These are phyloP conservation scores for Albula glossodonta DNA, from an alignment of 2,113 vertebrate species.

Conservation along the genomic window DNA sequence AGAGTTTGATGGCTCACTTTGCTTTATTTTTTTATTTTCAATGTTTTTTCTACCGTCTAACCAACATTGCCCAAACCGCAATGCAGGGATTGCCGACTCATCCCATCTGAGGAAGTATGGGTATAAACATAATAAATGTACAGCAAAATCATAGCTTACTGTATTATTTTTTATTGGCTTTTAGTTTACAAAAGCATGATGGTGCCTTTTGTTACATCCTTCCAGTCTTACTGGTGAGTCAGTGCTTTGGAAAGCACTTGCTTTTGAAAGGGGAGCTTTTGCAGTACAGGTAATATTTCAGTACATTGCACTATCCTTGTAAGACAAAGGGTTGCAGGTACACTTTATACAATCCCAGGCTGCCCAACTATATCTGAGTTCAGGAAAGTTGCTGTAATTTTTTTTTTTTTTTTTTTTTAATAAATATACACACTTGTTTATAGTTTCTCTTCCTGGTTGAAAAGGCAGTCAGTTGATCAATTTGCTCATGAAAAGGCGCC, in stretches of 20 bases:
- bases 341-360: slow-evolving; percentile 70
- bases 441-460: slow-evolving; percentile 51
- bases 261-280: slow-evolving; percentile 75
- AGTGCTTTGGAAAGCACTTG: slow-evolving; percentile 77
- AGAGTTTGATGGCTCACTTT: slow-evolving; percentile 47
- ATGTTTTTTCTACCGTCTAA: slow-evolving; percentile 45
- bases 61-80: slow-evolving; percentile 63
- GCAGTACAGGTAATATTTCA: slow-evolving; percentile 65
- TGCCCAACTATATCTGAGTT: slow-evolving; percentile 56
- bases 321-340: slow-evolving; percentile 72
- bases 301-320: slow-evolving; percentile 85
- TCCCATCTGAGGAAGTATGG: slow-evolving; percentile 29
- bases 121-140: slow-evolving; percentile 76
- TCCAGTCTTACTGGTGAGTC: slow-evolving; percentile 86
- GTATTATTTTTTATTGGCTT: slow-evolving; percentile 69
- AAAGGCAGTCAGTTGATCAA: slow-evolving; percentile 37
- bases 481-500: slow-evolving; percentile 48
- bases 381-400: slow-evolving; percentile 57
- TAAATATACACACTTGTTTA: slow-evolving; percentile 60
- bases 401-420: slow-evolving; percentile 45
- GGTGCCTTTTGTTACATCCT: slow-evolving; percentile 95
- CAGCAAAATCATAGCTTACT: slow-evolving; percentile 85
- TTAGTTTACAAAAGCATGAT: slow-evolving; percentile 82
- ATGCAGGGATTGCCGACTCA: slow-evolving; percentile 70
- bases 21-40: slow-evolving; percentile 42